Percentiles rank a stretch among this genome's conserved stretches.
phyloP scores from a whole-genome alignment of 2,888 invertebrate species.

The Stenotaenia linearis region DNA sequence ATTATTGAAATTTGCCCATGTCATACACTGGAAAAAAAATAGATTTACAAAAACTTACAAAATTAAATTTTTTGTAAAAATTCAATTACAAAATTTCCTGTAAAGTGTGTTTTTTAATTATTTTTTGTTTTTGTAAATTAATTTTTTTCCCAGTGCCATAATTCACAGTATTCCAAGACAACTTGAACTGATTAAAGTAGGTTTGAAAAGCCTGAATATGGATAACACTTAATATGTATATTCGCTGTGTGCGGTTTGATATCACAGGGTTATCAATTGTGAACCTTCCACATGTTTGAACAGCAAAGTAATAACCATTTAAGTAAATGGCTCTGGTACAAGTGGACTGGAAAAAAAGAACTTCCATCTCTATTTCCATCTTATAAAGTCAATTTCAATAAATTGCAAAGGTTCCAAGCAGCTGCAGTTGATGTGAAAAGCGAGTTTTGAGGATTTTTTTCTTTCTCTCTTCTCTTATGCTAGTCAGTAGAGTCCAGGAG shows the following conservation, averaged over 20 bases:
- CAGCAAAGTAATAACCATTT: slow-evolving; percentile 14
- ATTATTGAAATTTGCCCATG: too few relatives aligned
- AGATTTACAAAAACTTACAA: too few relatives aligned
- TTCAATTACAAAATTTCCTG: too few relatives aligned
- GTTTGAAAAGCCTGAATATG: too few relatives aligned
- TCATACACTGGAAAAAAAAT: too few relatives aligned
- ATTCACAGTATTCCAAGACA: too few relatives aligned
- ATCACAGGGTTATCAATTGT: background rate
- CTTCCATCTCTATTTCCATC: slow-evolving; percentile 5
- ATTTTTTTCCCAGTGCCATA: too few relatives aligned
- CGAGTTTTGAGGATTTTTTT: background rate
- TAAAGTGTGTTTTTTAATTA: too few relatives aligned
- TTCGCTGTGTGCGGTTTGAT: background rate
- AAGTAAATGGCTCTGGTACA: slow-evolving; percentile 2
- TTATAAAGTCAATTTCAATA: slow-evolving; percentile 19
- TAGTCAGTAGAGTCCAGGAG: background rate
- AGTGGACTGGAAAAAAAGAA: slow-evolving; percentile 15
- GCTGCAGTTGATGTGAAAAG: slow-evolving; percentile 19
- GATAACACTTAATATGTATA: too few relatives aligned
- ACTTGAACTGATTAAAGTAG: too few relatives aligned
- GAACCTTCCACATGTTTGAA: background rate
- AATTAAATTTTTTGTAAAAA: too few relatives aligned
- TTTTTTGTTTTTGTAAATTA: too few relatives aligned
- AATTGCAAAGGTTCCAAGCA: background rate
- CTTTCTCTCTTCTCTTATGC: background rate